Base-by-base conservation (phyloP, 2,797 vertebrate species). In the Typhlichthys eigenmanni region DNA sequence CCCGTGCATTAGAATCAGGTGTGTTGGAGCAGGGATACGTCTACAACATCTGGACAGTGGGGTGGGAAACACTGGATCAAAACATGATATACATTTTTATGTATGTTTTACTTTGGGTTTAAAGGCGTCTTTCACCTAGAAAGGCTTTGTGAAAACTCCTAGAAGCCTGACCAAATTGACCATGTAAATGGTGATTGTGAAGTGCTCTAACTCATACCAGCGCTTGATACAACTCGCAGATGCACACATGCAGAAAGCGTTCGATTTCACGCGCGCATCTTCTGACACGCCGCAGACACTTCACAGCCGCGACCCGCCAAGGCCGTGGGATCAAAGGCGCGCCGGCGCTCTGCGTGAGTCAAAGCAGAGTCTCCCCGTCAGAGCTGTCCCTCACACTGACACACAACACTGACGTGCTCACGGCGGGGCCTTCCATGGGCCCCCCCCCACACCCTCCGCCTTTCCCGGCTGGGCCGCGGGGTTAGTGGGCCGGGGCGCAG, bases 401-500 rank as follows among this genome's bases (percentile, higher is more conserved):
- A 73, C 68, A 14, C 55, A 16, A 55, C 17, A 60, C 74, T 79
- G 84, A 85, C 82, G 69, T 70, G 66, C 80, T 76, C 77, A 81
- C 77, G 81, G 83, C 78, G 80, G 69, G 63, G 68, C 78, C 76
- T 85, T 82, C 83, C 82, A 78, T 70, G 60, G 75, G 70, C 53
- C 69, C 81, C 78, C 80, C 79, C 72, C 81, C 67, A 75, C 82
- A 82, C 86, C 85, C 76, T 76, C 76, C 71, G 80, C 46, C 66
- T 64, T 80, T 75, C 82, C 69, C 64, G 75, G 72, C 70, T 58
- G 38, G 78, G 74, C 69, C 81, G 24, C 69, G 77, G 80, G 89
- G 87, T 89, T 86, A 89, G 69, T 82, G 83, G 88, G 88, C 86
- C 85, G 60, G 84, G 83, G 75, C 80, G 43, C 68, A 8, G 5